phyloP scores from a whole-genome alignment of 2,797 vertebrate species.

The Diplodus sargus region DNA sequence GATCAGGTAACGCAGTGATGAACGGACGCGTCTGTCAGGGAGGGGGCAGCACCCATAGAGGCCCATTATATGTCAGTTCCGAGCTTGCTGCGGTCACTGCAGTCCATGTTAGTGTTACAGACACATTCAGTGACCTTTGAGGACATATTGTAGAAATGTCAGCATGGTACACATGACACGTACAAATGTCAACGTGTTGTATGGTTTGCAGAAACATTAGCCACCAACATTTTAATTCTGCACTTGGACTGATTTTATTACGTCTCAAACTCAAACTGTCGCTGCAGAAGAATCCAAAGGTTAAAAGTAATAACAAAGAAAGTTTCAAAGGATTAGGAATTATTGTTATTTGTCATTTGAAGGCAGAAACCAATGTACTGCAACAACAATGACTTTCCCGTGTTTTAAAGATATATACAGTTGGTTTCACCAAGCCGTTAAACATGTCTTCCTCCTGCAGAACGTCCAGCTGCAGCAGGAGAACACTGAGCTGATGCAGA shows the following conservation, averaged over 20 bases:
- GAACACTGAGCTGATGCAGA: constrained; percentile 73
- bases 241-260: too few species aligned
- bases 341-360: neutral
- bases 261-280: neutral
- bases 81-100: constrained; percentile 11
- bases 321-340: neutral
- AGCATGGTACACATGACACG: too few species aligned
- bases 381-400: neutral
- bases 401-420: neutral
- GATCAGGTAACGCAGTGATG: constrained; percentile 82
- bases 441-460: constrained; percentile 44
- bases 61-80: constrained; percentile 27
- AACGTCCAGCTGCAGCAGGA: constrained; percentile 75
- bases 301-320: neutral
- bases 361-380: neutral
- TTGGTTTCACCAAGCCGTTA: neutral
- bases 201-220: too few species aligned
- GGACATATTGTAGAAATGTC: too few species aligned
- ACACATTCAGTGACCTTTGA: neutral
- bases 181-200: too few species aligned
- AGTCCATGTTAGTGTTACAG: neutral
- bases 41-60: constrained; percentile 32
- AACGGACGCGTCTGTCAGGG: constrained; percentile 31
- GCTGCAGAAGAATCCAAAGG: neutral
- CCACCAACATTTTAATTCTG: neutral